Evolutionary conservation across 2,797 vertebrate genomes (phyloP).

Genomic region (Tadarida brasiliensis): DNA sequence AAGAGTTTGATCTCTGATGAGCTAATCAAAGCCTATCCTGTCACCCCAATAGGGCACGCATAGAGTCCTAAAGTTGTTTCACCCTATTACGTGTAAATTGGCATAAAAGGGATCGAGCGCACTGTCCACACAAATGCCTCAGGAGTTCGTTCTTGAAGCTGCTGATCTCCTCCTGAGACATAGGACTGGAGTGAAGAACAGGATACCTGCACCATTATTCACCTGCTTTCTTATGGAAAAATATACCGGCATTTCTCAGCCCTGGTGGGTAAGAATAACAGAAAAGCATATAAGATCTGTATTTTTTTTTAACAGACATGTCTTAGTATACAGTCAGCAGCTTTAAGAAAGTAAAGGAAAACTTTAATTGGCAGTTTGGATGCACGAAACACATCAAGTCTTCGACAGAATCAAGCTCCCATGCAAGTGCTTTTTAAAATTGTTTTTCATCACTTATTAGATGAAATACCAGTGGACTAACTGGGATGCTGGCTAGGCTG

Average conservation of each 20-base stretch:
- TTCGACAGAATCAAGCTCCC: constrained; percentile 60
- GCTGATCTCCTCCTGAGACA: constrained; percentile 59
- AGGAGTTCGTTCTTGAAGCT: constrained; percentile 68
- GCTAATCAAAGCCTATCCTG: constrained; percentile 84
- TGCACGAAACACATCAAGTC: constrained; percentile 37
- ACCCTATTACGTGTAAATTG: constrained; percentile 82
- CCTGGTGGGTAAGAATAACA: constrained; percentile 62
- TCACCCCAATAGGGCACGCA: constrained; percentile 80
- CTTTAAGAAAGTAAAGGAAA: constrained; percentile 70
- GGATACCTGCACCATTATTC: constrained; percentile 44
- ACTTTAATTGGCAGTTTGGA: constrained; percentile 78
- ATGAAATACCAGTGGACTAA: constrained; percentile 67
- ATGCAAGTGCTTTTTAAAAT: constrained; percentile 4
- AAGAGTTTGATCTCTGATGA: constrained; percentile 86
- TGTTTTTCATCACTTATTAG: constrained; percentile 58
- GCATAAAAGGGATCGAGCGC: constrained; percentile 75
- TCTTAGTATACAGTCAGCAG: constrained; percentile 40
- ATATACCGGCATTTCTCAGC: constrained; percentile 21
- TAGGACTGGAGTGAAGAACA: constrained; percentile 54
- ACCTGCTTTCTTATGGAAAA: constrained; percentile 51
- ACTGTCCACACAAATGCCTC: constrained; percentile 82
- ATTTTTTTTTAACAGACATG: neutral
- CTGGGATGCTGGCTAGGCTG: constrained; percentile 44
- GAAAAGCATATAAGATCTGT: constrained; percentile 14
- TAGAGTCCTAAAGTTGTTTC: constrained; percentile 78